Conservation (phyloP, 2,797 vertebrate species). For the Mormyrops attenuatus region DNA sequence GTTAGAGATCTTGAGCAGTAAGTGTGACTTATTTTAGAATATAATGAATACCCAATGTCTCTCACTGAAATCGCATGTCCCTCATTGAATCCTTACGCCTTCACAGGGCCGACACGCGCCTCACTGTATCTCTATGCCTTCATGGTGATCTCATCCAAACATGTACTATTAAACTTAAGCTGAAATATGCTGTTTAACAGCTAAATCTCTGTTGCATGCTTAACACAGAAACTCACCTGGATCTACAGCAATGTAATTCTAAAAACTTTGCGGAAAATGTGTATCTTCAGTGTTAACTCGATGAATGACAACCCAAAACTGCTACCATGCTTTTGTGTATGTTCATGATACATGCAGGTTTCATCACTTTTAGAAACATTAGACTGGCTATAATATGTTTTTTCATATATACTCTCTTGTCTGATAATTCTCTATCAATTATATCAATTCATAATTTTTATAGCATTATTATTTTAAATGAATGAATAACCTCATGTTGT, state of each 20-base stretch:
- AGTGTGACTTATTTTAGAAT: constrained; percentile 6
- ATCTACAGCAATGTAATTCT: neutral
- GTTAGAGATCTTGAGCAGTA: constrained; percentile 3
- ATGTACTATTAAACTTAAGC: neutral
- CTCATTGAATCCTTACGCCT: neutral
- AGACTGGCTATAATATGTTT: neutral
- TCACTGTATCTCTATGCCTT: neutral
- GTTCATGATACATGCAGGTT: neutral
- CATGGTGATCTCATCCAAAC: constrained; percentile 1
- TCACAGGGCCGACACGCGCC: constrained; percentile 46
- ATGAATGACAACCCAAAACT: neutral
- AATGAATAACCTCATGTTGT: neutral
- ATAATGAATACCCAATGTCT: constrained; percentile 12
- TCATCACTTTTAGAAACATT: neutral
- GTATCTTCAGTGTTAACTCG: neutral
- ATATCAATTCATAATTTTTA: neutral
- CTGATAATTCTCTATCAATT: neutral
- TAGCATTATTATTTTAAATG: neutral
- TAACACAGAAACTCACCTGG: neutral
- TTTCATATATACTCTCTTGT: neutral
- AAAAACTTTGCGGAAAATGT: neutral
- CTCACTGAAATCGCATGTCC: neutral
- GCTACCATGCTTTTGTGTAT: neutral
- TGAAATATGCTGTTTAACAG: neutral
- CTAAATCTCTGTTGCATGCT: neutral